phyloP scores from a whole-genome alignment of 2,888 invertebrate genomes.

The Piscicola geometra region DNA sequence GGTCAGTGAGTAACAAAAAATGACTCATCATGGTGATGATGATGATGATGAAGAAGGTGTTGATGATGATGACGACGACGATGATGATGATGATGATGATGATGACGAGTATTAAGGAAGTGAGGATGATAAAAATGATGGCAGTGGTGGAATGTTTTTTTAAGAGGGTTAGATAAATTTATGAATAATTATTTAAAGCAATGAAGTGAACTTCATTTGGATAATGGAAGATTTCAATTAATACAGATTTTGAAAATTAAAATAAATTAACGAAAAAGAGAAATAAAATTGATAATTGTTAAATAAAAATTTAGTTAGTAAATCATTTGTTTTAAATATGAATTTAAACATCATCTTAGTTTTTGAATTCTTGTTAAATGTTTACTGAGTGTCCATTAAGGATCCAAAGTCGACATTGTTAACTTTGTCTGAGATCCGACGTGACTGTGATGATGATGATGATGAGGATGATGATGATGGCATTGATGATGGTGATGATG shows the following conservation, averaged over 20 bases:
- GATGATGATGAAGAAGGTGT: constrained; percentile 14
- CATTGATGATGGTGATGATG: no score
- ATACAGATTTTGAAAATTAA: background rate
- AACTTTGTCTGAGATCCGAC: no score
- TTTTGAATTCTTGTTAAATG: no score
- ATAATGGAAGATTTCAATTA: background rate
- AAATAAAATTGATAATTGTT: background rate
- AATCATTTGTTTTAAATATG: no score
- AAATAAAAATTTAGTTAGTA: no score
- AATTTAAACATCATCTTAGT: no score
- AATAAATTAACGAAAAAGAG: background rate
- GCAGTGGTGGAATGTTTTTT: background rate
- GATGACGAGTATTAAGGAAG: background rate
- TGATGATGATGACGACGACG: background rate
- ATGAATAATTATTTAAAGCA: background rate
- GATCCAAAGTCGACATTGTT: no score
- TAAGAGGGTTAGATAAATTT: background rate
- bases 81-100: background rate
- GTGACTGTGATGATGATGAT: no score
- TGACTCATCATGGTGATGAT: background rate
- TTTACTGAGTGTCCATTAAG: no score
- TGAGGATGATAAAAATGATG: background rate
- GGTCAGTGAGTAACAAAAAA: no score
- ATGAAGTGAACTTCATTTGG: background rate
- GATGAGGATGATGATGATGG: no score